Evolutionary conservation across 2,797 vertebrate genomes (phyloP), one percentile per base, ranked within the genome.

Genomic region (Ptychadena robeensis): DNA sequence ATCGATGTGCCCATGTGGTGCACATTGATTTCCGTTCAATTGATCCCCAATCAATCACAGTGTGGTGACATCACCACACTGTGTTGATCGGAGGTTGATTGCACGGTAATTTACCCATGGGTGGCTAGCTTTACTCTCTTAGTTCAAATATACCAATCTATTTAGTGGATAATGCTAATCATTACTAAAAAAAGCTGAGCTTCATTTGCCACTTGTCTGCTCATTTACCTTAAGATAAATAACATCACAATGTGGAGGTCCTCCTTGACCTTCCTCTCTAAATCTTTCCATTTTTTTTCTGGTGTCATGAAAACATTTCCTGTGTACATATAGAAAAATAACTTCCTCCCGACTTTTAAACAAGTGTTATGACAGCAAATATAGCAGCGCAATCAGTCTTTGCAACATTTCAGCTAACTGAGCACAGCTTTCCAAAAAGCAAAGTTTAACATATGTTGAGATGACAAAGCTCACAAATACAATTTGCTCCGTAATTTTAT

Each of bases 381-480:
- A 53, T 30, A 22, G 67, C 53, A 27, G 28, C 64, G 40, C 86
- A 88, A 87, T 90, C 86, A 90, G 78, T 91, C 88, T 85, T 88
- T 82, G 86, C 83, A 82, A 74, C 88, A 88, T 89, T 82, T 77
- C 34, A 90, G 91, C 91, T 87, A 61, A 34, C 25, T 8, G 31
- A 88, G 81, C 73, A 82, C 86, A 86, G 87, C 87, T 90, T 88
- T 89, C 85, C 89, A 87, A 87, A 93, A 89, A 79, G 85, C 82
- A 92, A 90, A 35, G 86, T 85, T 89, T 85, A 91, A 88, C 88
- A 88, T 48, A 82, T 87, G 88, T 92, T 92, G 91, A 87, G 82
- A 91, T 90, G 81, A 86, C 88, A 87, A 89, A 89, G 90, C 90
- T 90, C 87, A 90, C 92, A 92, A 92, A 93, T 87, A 92, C 88